These are phyloP conservation scores for Enteromius viviparus DNA, from an alignment of 2,797 vertebrate genomes.

Conservation along the genomic window DNA sequence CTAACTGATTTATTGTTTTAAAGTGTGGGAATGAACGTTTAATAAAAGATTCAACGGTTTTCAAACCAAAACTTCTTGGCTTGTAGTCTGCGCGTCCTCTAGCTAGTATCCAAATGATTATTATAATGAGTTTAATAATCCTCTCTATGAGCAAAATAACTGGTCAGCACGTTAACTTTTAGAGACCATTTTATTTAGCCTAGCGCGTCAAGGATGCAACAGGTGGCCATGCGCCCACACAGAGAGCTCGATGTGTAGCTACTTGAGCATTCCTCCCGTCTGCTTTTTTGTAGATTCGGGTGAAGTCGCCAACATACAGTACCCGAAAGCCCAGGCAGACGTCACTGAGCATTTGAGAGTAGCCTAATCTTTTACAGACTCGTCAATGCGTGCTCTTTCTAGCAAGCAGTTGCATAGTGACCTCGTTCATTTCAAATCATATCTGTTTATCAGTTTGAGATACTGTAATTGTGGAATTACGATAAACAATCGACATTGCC, in stretches of 20 bases:
- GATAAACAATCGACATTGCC: neutral
- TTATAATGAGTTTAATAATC: neutral
- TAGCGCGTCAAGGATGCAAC: neutral
- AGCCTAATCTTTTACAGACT: neutral
- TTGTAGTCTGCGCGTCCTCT: neutral
- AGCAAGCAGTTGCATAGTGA: neutral
- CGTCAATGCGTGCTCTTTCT: neutral
- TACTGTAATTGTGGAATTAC: constrained; percentile 15
- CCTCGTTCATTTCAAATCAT: neutral
- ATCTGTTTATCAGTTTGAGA: neutral
- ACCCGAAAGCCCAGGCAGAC: neutral
- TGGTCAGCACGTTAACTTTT: neutral
- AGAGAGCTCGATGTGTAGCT: neutral
- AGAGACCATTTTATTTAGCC: neutral
- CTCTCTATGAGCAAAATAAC: neutral
- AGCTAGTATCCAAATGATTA: neutral
- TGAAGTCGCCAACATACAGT: neutral
- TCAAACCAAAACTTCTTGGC: neutral
- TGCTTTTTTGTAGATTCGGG: neutral
- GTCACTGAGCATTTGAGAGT: neutral
- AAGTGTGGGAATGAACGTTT: neutral
- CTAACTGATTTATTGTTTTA: neutral
- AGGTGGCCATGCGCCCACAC: constrained; percentile 13
- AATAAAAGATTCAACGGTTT: neutral
- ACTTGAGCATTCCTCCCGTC: neutral